phyloP scores from a whole-genome alignment of 2,888 invertebrate species.

The Calliphora vomitoria region DNA sequence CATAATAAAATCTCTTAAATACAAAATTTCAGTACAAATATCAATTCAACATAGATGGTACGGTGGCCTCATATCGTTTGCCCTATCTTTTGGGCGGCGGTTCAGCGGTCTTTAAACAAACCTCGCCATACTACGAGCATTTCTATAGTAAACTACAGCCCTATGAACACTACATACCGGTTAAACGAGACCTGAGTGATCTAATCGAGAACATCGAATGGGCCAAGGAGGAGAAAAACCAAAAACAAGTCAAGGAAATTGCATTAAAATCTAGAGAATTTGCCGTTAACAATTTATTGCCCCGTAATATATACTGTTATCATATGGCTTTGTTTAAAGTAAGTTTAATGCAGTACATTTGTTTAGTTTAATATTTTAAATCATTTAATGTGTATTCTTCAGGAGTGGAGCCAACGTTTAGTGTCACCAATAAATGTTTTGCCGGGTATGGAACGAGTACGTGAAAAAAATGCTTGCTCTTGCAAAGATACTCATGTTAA shows the following conservation, averaged over 20 bases:
- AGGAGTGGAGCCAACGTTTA: constrained; percentile 91
- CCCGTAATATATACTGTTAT: constrained; percentile 94
- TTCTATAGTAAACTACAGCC: constrained; percentile 92
- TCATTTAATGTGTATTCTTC: constrained; percentile 26
- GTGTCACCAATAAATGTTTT: constrained; percentile 86
- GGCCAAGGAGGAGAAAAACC: constrained; percentile 90
- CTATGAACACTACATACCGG: constrained; percentile 93
- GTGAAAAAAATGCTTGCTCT: constrained; percentile 83
- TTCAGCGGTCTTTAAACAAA: constrained; percentile 95
- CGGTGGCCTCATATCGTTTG: constrained; percentile 97
- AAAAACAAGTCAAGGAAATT: constrained; percentile 87
- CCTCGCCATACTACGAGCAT: constrained; percentile 97
- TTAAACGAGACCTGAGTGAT: constrained; percentile 92
- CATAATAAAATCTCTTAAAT: background rate
- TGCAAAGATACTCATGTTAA: constrained; percentile 78
- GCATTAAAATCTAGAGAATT: constrained; percentile 89
- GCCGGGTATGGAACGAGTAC: constrained; percentile 88
- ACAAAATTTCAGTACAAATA: constrained; percentile 92
- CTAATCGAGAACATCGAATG: constrained; percentile 91
- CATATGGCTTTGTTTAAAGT: constrained; percentile 90
- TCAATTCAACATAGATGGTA: constrained; percentile 97
- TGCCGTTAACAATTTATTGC: constrained; percentile 91
- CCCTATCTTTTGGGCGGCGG: constrained; percentile 96
- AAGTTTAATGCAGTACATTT: constrained; percentile 64
- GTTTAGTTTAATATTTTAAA: background rate